Evolutionary conservation across 2,113 vertebrate species (phyloP).

Genomic region (Pseudonaja textilis): DNA sequence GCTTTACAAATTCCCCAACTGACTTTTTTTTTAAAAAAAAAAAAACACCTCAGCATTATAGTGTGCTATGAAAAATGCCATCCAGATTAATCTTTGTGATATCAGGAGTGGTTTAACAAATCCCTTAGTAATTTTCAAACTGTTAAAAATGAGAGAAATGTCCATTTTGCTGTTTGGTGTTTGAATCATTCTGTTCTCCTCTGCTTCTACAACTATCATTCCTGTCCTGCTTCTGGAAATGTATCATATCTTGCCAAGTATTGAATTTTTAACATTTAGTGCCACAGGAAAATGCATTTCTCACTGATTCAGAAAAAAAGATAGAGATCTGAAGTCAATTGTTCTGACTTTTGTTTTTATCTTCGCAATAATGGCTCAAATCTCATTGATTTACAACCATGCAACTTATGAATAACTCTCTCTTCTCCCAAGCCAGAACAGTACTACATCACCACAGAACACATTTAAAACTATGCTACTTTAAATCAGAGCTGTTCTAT

Average conservation of each 20-base stretch:
- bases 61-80: not conserved
- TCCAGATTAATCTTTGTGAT: not conserved
- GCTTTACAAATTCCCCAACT: not conserved
- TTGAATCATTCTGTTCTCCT: not conserved
- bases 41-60: not conserved
- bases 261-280: constrained; percentile 3
- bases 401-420: not conserved
- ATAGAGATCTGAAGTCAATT: not conserved
- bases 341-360: not conserved
- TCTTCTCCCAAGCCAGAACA: not conserved
- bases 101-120: constrained; percentile 23
- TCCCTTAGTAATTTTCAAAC: not conserved
- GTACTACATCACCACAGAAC: not conserved
- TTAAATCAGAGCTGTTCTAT: not conserved
- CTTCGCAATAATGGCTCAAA: not conserved
- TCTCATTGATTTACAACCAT: not conserved
- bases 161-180: not conserved
- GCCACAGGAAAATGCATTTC: not conserved
- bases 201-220: not conserved
- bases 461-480: not conserved
- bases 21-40: not conserved
- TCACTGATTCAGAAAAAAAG: not conserved
- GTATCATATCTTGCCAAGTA: not conserved
- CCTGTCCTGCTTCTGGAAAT: not conserved
- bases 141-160: constrained; percentile 20